These are phyloP conservation scores for Hylaea fasciaria DNA, from an alignment of 2,888 invertebrate genomes.

Conservation along the genomic window DNA sequence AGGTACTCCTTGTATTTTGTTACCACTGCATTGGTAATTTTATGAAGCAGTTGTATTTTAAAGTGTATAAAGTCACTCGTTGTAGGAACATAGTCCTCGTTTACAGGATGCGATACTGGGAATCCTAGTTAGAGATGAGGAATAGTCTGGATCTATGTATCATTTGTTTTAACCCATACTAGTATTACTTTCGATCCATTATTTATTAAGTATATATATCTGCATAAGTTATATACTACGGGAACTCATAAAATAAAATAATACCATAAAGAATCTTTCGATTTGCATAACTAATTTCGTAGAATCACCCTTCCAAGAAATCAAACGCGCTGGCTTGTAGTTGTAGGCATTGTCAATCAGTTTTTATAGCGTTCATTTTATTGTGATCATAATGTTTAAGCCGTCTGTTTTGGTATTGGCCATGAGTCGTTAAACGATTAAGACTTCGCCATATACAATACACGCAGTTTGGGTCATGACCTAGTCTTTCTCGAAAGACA, in stretches of 20 bases:
- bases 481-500: constrained; percentile 7
- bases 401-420: constrained; percentile 15
- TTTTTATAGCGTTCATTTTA: constrained; percentile 7
- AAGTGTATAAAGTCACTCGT: neutral
- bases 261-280: too few relatives aligned
- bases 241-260: too few relatives aligned
- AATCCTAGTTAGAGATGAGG: too few relatives aligned
- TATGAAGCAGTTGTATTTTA: neutral
- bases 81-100: neutral
- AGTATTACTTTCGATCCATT: too few relatives aligned
- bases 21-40: too few relatives aligned
- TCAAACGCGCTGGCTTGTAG: neutral
- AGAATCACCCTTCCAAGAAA: constrained; percentile 2
- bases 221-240: too few relatives aligned
- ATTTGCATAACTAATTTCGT: neutral
- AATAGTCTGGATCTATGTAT: too few relatives aligned
- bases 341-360: constrained; percentile 2
- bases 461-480: constrained; percentile 9
- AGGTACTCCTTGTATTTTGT: too few relatives aligned
- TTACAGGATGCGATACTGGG: too few relatives aligned
- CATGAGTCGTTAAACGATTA: constrained; percentile 8
- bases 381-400: constrained; percentile 3
- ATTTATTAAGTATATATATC: too few relatives aligned
- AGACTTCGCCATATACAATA: constrained; percentile 13
- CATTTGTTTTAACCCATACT: too few relatives aligned